phyloP scores from a whole-genome alignment of 2,888 invertebrate species.

The Ceraclea dissimilis region DNA sequence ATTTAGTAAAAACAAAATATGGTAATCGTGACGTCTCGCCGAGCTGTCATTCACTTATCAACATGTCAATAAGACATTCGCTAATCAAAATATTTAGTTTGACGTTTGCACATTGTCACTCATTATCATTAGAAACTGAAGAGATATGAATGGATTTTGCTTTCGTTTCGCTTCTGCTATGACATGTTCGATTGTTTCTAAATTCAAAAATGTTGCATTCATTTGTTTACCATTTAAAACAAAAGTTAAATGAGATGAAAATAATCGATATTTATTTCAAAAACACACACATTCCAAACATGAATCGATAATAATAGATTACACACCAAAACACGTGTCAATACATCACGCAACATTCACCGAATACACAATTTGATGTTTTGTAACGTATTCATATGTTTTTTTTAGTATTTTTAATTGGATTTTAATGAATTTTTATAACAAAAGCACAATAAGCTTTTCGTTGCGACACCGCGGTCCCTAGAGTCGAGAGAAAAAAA shows the following conservation, averaged over 20 bases:
- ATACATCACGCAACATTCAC: background rate
- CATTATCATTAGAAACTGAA: background rate
- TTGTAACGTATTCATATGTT: too few relatives aligned
- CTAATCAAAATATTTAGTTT: background rate
- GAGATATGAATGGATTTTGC: background rate
- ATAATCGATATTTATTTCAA: background rate
- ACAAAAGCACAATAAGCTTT: slow-evolving; percentile 1
- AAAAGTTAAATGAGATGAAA: background rate
- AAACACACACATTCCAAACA: background rate
- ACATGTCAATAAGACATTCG: background rate
- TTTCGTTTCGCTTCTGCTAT: background rate
- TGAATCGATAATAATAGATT: background rate
- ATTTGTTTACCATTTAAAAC: background rate
- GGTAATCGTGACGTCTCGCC: too few relatives aligned
- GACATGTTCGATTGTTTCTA: background rate
- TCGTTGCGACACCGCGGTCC: slow-evolving; percentile 25
- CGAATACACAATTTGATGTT: background rate
- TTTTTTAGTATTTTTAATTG: background rate
- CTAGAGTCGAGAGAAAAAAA: slow-evolving; percentile 29
- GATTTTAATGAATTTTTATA: background rate
- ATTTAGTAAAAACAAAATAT: background rate
- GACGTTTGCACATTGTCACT: background rate
- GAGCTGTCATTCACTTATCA: too few relatives aligned
- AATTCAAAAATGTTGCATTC: background rate
- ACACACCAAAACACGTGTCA: background rate